Base-by-base conservation (phyloP, 2,797 vertebrate genomes). In the Ctenopoma kingsleyae region DNA sequence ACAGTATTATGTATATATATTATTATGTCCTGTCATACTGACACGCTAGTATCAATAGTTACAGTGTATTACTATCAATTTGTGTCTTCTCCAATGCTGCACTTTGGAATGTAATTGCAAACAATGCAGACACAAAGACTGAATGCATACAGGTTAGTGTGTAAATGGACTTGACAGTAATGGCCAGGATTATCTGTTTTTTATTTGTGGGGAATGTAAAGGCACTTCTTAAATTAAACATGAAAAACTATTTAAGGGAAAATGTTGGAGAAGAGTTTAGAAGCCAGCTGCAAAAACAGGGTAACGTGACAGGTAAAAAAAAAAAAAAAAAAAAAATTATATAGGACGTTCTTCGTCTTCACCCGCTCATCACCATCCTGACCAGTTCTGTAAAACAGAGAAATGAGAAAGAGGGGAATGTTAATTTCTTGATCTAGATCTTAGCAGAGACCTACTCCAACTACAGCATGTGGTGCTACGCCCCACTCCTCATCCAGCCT, bases 351-450 rank as follows among this genome's bases (percentile, higher is more conserved):
- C 86, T 66, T 80, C 43, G 54, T 92, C 93, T 93, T 95, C 91
- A 95, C 51, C 94, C 94, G 22, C 87, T 95, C 94, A 95, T 95
- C 80, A 95, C 94, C 94, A 95, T 95, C 88, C 92, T 91, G 85
- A 95, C 94, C 46, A 95, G 92, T 74, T 95, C 94, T 95, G 92
- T 13, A 62, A 87, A 70, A 69, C 32, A 86, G 43, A 82, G 43
- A 82, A 43, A 66, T 3, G 19, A 74, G 67, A 75, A 25, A 79
- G 50, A 79, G 38, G 72, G 20, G 73, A 71, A 67, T 12, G 22
- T 88, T 9, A 88, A 76, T 62, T 16, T 47, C 1, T 1, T n/a
- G 2, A 11, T 70, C 4, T 1, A 67, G 46, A 53, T 52, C 4
- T 16, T 36, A 15, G 16, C 43, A 70, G 78, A 80, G 70, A 87